Evolutionary conservation across 1,140 invertebrate species (phyloP).

Genomic region (Galleria mellonella): DNA sequence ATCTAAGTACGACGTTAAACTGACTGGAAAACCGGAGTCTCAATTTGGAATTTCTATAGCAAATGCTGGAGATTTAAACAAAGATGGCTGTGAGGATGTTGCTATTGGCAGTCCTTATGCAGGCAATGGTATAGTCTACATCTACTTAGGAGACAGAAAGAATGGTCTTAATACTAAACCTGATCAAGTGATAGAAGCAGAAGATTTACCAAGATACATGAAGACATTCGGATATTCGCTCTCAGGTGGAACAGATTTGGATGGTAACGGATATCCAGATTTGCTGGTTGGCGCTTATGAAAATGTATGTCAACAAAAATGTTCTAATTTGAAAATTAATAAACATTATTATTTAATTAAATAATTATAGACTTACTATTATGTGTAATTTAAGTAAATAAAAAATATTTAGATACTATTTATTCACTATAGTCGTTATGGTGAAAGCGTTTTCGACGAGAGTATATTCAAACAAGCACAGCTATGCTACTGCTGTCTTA

Average conservation of each 20-base stretch:
- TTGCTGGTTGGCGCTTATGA: constrained; percentile 92
- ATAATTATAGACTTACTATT: no score
- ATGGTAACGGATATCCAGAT: constrained; percentile 94
- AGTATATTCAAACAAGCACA: no score
- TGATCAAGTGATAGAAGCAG: constrained; percentile 78
- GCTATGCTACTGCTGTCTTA: no score
- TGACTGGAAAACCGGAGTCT: constrained; percentile 84
- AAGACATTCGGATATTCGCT: constrained; percentile 92
- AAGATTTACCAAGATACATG: constrained; percentile 67
- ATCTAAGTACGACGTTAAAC: constrained; percentile 75
- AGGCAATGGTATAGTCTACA: constrained; percentile 88
- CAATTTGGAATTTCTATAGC: constrained; percentile 92
- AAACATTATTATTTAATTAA: neutral
- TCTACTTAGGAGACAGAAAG: constrained; percentile 85
- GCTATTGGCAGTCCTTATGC: constrained; percentile 96
- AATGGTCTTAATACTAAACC: constrained; percentile 83
- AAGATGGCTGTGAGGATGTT: constrained; percentile 91
- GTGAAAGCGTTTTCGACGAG: no score
- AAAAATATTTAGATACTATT: no score
- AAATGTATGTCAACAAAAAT: constrained; percentile 59
- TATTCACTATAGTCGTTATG: no score
- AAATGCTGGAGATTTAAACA: constrained; percentile 92
- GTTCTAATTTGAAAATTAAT: no score
- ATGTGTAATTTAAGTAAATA: no score
- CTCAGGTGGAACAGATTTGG: constrained; percentile 91